Base-by-base conservation (phyloP, 2,797 vertebrate species). In the Thamnophis elegans region DNA sequence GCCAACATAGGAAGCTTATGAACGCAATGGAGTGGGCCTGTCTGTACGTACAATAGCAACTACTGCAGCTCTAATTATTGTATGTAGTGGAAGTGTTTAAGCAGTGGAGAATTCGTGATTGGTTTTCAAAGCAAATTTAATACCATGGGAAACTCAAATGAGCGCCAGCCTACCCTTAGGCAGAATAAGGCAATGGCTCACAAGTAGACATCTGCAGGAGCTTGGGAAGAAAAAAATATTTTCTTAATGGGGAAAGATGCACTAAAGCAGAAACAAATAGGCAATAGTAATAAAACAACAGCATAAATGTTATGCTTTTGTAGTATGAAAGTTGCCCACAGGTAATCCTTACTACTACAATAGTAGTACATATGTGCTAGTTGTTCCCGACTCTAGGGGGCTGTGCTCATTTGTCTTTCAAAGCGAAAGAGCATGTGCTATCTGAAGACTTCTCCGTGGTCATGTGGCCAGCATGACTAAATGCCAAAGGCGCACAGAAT, bases 21-120 rank as follows among this genome's bases (percentile, higher is more conserved):
- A 56, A 20, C 1, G 89, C 87, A 93, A 22, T 47, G 1, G 1
- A n/a, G 1, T 58, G 3, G 32, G 13, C 14, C 5, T 78, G 20
- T 89, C 54, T 8, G 86, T 6, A 85, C 73, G 2, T 47, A 54
- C 51, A 90, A 90, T 92, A 93, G 0, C 62, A 91, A 2, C 0
- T 90, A 14, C 60, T 89, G 94, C 91, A 93, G 94, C 73, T 94
- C 20, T 95, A 92, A 93, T 92, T 87, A 89, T 82, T 47, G 36
- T 82, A 82, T 32, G 11, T 6, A 59, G 78, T 85, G 42, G 18
- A 28, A 28, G 9, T 58, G 8, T 78, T 78, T 78, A 78, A 42
- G 22, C 51, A 55, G 36, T 8, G 36, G 14, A 32, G 18, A 73
- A 18, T 42, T 28, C 1, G 62, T 91, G 32, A 51, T 55, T 32